phyloP scores from a whole-genome alignment of 2,888 invertebrate genomes.

The Mythimna loreyi region DNA sequence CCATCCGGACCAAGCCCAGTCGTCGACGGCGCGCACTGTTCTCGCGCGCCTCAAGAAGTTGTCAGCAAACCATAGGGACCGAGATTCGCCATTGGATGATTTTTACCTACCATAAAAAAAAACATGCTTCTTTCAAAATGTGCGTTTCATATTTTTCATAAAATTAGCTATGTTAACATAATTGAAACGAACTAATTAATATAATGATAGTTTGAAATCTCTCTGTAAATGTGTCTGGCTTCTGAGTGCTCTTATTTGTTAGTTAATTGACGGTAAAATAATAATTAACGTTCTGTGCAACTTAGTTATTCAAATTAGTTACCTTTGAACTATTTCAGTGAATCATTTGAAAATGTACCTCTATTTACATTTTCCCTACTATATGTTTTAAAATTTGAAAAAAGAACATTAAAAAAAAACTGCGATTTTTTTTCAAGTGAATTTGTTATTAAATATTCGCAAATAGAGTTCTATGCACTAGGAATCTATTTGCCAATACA shows the following conservation, averaged over 20 bases:
- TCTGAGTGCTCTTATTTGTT: conserved; percentile 29
- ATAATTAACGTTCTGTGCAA: conserved; percentile 28
- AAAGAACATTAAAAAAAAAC: background rate
- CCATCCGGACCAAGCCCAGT: too few relatives aligned
- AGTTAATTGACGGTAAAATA: conserved; percentile 35
- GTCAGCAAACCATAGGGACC: too few relatives aligned
- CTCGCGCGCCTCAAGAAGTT: too few relatives aligned
- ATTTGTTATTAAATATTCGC: too few relatives aligned
- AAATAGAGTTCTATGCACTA: too few relatives aligned
- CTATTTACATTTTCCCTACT: background rate
- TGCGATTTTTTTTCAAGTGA: too few relatives aligned
- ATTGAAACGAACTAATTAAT: conserved; percentile 4
- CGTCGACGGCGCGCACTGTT: too few relatives aligned
- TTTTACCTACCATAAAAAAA: too few relatives aligned
- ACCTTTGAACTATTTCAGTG: conserved; percentile 14
- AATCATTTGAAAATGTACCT: conserved; percentile 1
- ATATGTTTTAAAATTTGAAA: background rate
- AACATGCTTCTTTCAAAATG: too few relatives aligned
- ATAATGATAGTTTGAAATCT: conserved; percentile 10
- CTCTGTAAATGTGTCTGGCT: conserved; percentile 17
- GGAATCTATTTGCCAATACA: too few relatives aligned
- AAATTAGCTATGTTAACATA: background rate
- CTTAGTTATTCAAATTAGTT: conserved; percentile 22
- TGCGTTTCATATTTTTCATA: too few relatives aligned
- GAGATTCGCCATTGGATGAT: too few relatives aligned